Base-by-base conservation (phyloP, 1,140 invertebrate genomes). In the Platorchestia sp. region DNA sequence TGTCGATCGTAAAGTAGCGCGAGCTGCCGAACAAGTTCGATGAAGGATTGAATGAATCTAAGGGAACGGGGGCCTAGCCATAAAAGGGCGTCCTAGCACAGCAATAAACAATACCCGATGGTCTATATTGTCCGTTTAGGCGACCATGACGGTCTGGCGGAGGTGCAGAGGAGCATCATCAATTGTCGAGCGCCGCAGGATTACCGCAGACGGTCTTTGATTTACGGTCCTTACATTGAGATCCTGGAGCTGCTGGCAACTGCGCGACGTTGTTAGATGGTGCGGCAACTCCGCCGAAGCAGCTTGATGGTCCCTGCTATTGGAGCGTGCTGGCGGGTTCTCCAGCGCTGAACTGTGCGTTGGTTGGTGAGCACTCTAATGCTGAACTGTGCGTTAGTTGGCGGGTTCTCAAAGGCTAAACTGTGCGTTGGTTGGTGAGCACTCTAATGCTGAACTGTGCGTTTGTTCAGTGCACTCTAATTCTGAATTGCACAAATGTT, bases 31-130 rank as follows among this genome's bases (percentile, higher is more conserved):
- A 89, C 87, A 89, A 89, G 27, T 89, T 89, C 87, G 87, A 89
- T 89, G 87, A 89, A 44, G 41, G 87, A 89, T 89, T 89, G 87
- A 89, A 89, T 89, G 87, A 89, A 89, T 89, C 87, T 89, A 89
- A 89, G 87, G 41, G 87, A 89, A 89, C 87, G 87, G 42, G 87
- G 87, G 87, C 42, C 87, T 89, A 42, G 87, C 87, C 87, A 89
- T 89, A 89, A 89, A 89, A 89, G 87, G 87, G 87, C 87, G 87
- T 41, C 87, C 87, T 89, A 89, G 87, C n/a, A 89, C 27, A 89
- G 87, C 87, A 89, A 89, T 89, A 89, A 89, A 89, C 87, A 89
- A 89, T 89, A 89, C 43, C 87, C 43, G 87, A 89, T 89, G 87
- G 87, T 89, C 87, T 44, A 89, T 89, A 89, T 89, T 89, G 87